Evolutionary conservation across 2,113 vertebrate species (phyloP).

Genomic region (Xiphophorus maculatus): DNA sequence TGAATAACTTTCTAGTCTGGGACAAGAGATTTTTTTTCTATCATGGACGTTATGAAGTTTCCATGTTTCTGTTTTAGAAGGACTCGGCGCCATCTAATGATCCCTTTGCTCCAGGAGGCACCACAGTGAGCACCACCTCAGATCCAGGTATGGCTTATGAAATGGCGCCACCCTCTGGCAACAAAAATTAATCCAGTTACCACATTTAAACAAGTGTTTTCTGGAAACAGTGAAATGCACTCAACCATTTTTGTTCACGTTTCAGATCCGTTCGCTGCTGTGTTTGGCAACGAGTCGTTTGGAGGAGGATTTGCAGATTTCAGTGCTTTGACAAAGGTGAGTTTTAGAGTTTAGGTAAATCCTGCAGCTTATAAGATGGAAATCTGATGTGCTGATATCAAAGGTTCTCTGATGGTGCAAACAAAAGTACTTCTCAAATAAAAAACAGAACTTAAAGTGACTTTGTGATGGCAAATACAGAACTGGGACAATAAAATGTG

Average conservation of each 20-base stretch:
- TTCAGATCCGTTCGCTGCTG: constrained; percentile 90
- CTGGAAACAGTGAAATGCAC: not conserved
- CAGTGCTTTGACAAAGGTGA: constrained; percentile 91
- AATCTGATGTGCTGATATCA: not conserved
- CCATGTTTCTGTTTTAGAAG: constrained; percentile 77
- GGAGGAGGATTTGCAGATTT: constrained; percentile 95
- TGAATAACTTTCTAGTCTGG: too few species aligned
- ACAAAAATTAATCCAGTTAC: not conserved
- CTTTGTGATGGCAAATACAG: not conserved
- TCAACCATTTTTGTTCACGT: constrained; percentile 11
- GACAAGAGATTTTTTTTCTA: too few species aligned
- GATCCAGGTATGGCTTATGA: constrained; percentile 84
- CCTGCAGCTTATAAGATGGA: not conserved
- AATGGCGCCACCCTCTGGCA: constrained; percentile 40
- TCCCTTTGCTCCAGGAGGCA: constrained; percentile 96
- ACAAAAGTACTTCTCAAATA: too few species aligned
- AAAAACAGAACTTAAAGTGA: constrained; percentile 1
- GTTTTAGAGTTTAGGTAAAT: not conserved
- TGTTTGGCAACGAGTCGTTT: constrained; percentile 94
- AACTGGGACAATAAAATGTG: too few species aligned
- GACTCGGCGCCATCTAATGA: constrained; percentile 86
- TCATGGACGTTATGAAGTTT: not conserved
- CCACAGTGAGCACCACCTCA: constrained; percentile 81
- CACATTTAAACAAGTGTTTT: not conserved
- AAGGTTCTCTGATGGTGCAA: not conserved